phyloP scores from a whole-genome alignment of 1,140 invertebrate species.

The Drosophila bocki region DNA sequence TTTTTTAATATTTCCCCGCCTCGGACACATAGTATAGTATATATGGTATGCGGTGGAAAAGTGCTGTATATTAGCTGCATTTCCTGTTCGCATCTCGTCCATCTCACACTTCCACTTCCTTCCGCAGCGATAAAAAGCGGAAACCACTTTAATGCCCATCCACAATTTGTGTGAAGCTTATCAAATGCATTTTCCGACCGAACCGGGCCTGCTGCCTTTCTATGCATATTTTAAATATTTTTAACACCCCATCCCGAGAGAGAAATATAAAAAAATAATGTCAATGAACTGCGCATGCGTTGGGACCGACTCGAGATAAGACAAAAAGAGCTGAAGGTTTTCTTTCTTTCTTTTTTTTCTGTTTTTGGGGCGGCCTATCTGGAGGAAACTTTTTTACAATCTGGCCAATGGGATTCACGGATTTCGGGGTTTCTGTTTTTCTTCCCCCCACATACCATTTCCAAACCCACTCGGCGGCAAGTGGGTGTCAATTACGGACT shows the following conservation, averaged over 20 bases:
- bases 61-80: slow-evolving; percentile 70
- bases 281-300: slow-evolving; percentile 77
- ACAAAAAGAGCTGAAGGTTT: slow-evolving; percentile 35
- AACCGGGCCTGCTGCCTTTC: slow-evolving; percentile 29
- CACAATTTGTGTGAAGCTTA: slow-evolving; percentile 61
- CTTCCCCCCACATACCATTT: slow-evolving; percentile 12
- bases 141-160: slow-evolving; percentile 50
- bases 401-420: slow-evolving; percentile 50
- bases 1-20: slow-evolving; percentile 13
- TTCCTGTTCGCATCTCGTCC: slow-evolving; percentile 64
- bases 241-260: slow-evolving; percentile 2
- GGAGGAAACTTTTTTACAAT: slow-evolving; percentile 68
- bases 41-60: slow-evolving; percentile 47
- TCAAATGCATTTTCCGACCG: slow-evolving; percentile 74
- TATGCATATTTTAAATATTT: slow-evolving; percentile 62
- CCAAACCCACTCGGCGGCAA: slow-evolving; percentile 41
- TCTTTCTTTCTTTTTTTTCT: slow-evolving; percentile 22
- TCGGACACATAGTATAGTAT: slow-evolving; percentile 27
- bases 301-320: slow-evolving; percentile 60
- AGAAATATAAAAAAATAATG: slow-evolving; percentile 19
- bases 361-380: slow-evolving; percentile 58
- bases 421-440: slow-evolving; percentile 28
- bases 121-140: slow-evolving; percentile 70
- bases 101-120: slow-evolving; percentile 77
- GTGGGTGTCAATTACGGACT: slow-evolving; percentile 78